These are phyloP conservation scores for Temnothorax ravouxi DNA, from an alignment of 2,888 invertebrate species.

Conservation along the genomic window DNA sequence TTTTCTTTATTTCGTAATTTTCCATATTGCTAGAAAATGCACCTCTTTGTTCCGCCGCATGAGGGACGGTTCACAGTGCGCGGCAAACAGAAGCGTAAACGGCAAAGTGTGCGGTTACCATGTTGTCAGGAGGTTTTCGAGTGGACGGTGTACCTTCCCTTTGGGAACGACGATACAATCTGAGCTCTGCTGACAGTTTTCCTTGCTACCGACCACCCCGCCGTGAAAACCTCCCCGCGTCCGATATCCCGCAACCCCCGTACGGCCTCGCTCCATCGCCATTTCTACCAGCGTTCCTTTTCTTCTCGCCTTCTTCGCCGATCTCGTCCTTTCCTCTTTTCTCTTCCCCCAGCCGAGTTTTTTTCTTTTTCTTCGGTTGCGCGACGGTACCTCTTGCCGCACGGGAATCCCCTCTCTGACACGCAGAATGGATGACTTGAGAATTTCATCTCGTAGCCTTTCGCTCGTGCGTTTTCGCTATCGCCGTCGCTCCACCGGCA, in stretches of 20 bases:
- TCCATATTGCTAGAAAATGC: neutral
- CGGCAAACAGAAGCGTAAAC: slow-evolving; percentile 49
- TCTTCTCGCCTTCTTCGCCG: slow-evolving; percentile 3
- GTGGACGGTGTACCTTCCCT: slow-evolving; percentile 77
- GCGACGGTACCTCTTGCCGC: slow-evolving; percentile 74
- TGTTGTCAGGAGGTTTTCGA: slow-evolving; percentile 75
- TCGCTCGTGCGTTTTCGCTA: slow-evolving; percentile 65
- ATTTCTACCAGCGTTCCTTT: slow-evolving; percentile 39
- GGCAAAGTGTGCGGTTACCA: slow-evolving; percentile 69
- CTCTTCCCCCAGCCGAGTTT: slow-evolving; percentile 49
- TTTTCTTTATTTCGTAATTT: neutral
- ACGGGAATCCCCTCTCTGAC: slow-evolving; percentile 80
- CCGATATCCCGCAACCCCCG: slow-evolving; percentile 49
- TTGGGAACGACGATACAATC: slow-evolving; percentile 80
- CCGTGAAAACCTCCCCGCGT: slow-evolving; percentile 37
- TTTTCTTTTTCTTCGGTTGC: slow-evolving; percentile 61
- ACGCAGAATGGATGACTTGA: slow-evolving; percentile 82
- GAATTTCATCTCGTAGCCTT: slow-evolving; percentile 80
- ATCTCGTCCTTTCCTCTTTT: slow-evolving; percentile 44
- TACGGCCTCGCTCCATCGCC: slow-evolving; percentile 38
- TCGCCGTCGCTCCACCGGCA: slow-evolving; percentile 28
- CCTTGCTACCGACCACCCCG: slow-evolving; percentile 60
- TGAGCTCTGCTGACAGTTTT: slow-evolving; percentile 78
- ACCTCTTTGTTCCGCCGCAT: neutral
- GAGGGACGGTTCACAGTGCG: slow-evolving; percentile 9